Base-by-base conservation (phyloP, 35 echinoderm and acorn worm genomes). In the Heliocidaris tuberculata region DNA sequence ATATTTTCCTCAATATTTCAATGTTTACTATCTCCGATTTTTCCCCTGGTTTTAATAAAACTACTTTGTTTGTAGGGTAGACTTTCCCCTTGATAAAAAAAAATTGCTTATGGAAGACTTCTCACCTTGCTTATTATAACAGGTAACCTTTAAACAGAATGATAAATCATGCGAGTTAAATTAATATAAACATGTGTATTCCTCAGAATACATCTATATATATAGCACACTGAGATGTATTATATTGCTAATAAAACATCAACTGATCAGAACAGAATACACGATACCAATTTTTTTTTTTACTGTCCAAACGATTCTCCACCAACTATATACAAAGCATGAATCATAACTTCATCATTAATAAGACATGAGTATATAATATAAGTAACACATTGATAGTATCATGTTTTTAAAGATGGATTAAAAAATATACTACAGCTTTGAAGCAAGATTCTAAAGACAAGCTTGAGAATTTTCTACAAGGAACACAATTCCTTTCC, bases 301-400 rank as follows among this genome's bases (percentile, higher is more conserved):
- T 27, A n/a, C 65, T 78, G 65, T 78, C 65, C 21, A 7, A 7
- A 5, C 65, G 7, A 78, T 78, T 78, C 6, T 13, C 65, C 65
- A 78, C 21, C 65, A n/a, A 78, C 65, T 78, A 78, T 78, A 78
- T 78, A 78, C 65, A 78, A 78, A 78, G 65, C 65, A 78, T 78
- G 27, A 78, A 78, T 78, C 65, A 78, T n/a, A 19, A 78, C 65
- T 78, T 78, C 65, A 78, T 78, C 27, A 78, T 10, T 78, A 70
- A 70, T 70, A 78, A 78, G 65, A 78, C 27, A 78, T 4, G 7
- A 7, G 65, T 78, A 78, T 78, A 13, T 56, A 56, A 56, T 56
- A 78, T 78, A 78, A 78, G 65, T 78, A n/a, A 27, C 65, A 78
- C 27, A 78, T 78, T 19, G 27, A 78, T 70, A 78, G 65, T 78